phyloP scores from a whole-genome alignment of 2,113 vertebrate genomes.

The Grus americana region DNA sequence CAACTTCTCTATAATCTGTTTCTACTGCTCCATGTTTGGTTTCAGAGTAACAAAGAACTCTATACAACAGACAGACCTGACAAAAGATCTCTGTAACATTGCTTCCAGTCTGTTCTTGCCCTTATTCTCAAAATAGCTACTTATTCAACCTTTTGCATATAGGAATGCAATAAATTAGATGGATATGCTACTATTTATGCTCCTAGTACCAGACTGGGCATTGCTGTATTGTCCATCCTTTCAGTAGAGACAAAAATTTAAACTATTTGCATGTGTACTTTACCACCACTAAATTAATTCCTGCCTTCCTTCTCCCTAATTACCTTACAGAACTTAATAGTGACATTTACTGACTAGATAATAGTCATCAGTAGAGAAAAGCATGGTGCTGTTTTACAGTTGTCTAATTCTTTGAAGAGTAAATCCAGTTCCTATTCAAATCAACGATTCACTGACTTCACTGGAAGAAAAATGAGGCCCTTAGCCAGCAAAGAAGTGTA shows the following conservation, averaged over 20 bases:
- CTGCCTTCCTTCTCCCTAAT: background rate
- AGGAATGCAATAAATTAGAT: background rate
- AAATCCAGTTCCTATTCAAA: background rate
- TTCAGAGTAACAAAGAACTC: background rate
- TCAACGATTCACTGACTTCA: background rate
- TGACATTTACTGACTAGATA: background rate
- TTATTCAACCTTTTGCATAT: background rate
- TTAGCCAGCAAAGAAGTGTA: background rate
- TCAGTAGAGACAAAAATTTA: background rate
- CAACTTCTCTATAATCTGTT: background rate
- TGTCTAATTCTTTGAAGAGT: background rate
- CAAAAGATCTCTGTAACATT: background rate
- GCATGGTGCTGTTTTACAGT: background rate
- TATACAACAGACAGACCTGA: background rate
- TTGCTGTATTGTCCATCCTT: background rate
- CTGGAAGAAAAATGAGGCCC: background rate
- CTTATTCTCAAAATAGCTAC: background rate
- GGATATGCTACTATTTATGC: background rate
- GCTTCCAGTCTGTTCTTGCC: background rate
- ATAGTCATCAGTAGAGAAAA: background rate
- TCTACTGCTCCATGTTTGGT: background rate
- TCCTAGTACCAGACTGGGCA: background rate
- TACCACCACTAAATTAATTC: background rate
- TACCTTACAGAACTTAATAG: background rate
- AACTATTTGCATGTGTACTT: background rate